Conservation (phyloP, 2,113 vertebrate genomes). For the Actinemys pallida region DNA sequence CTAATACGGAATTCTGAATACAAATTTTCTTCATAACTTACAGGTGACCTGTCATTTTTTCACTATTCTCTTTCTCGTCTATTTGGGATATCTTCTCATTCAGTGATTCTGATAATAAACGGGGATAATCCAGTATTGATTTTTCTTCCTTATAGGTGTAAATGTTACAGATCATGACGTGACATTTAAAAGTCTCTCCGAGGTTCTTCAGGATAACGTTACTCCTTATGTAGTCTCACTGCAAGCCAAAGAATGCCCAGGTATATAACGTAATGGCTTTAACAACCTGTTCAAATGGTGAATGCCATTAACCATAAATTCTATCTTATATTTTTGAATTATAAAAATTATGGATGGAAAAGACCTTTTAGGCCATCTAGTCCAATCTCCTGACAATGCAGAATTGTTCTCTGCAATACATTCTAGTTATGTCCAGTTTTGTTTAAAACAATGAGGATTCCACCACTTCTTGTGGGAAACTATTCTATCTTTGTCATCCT, state of each 20-base stretch:
- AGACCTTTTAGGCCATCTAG: not conserved
- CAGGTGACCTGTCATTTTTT: not conserved
- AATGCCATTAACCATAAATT: not conserved
- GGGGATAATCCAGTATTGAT: not conserved
- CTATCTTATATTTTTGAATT: not conserved
- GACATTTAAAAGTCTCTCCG: conserved; percentile 90
- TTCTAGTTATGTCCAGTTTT: not conserved
- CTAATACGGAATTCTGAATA: not conserved
- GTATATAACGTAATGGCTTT: conserved; percentile 62
- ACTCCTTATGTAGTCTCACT: conserved; percentile 89
- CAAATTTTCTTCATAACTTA: conserved; percentile 17
- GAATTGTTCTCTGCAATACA: not conserved
- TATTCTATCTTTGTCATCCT: not conserved
- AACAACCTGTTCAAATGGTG: not conserved
- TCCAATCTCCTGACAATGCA: not conserved
- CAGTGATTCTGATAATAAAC: not conserved
- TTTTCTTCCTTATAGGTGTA: conserved; percentile 82
- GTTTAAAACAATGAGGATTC: not conserved
- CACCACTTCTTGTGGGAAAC: not conserved
- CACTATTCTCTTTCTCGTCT: not conserved
- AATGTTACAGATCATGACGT: conserved; percentile 95
- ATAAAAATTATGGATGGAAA: not conserved
- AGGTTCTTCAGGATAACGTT: conserved; percentile 85
- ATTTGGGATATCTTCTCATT: not conserved
- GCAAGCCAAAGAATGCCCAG: conserved; percentile 92